Evolutionary conservation across 2,113 vertebrate species (phyloP).

Genomic region (Marcusenius ussheri): DNA sequence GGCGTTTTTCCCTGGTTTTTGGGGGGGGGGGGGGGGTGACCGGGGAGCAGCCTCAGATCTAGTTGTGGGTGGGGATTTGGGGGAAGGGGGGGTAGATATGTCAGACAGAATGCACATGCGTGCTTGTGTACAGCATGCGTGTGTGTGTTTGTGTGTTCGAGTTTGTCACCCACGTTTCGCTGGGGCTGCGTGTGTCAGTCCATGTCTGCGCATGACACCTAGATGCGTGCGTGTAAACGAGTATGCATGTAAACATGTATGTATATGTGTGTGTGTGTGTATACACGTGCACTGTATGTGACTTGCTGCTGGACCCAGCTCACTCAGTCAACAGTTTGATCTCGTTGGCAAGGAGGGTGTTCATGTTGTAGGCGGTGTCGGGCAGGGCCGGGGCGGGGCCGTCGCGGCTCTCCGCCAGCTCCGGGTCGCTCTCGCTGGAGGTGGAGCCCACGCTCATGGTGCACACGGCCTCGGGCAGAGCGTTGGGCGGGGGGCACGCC

Average conservation of each 20-base stretch:
- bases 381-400: conserved; percentile 45
- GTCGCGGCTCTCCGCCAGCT: conserved; percentile 66
- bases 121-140: not conserved
- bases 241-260: conserved; percentile 27
- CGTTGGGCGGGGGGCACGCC: conserved; percentile 55
- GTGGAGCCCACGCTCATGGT: conserved; percentile 75
- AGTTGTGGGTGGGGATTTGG: conserved; percentile 15
- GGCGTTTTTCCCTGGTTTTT: too few relatives aligned
- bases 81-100: conserved; percentile 29
- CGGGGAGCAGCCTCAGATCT: conserved; percentile 72
- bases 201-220: conserved; percentile 28
- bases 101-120: conserved; percentile 41
- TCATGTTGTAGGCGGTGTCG: conserved; percentile 72
- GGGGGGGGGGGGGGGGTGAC: conserved; percentile 43
- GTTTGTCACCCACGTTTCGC: not conserved
- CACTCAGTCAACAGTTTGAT: conserved; percentile 79
- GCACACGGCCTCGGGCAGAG: conserved; percentile 63
- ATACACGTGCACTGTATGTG: conserved; percentile 22
- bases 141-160: not conserved
- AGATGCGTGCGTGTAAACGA: conserved; percentile 20
- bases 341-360: conserved; percentile 72
- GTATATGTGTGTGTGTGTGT: conserved; percentile 20
- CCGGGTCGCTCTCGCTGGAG: conserved; percentile 77
- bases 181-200: conserved; percentile 14
- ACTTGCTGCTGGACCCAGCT: conserved; percentile 45